Evolutionary conservation across 2,888 invertebrate genomes (phyloP).

Genomic region (Drosophila vallismaia): DNA sequence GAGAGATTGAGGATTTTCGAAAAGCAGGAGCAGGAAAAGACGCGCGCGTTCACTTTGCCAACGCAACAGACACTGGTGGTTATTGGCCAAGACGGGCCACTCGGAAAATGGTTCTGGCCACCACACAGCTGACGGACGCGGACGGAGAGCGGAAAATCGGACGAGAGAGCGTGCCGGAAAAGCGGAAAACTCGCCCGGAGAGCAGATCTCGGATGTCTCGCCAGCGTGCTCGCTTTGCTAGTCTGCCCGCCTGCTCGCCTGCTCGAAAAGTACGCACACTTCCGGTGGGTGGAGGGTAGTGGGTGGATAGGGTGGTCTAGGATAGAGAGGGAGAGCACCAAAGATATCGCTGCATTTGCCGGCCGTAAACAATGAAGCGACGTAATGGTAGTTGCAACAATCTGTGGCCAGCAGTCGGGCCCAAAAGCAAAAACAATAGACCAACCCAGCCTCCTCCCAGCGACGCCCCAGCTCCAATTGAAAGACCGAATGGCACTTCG

Average conservation of each 20-base stretch:
- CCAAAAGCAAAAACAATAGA: constrained; percentile 37
- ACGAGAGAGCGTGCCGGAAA: not conserved
- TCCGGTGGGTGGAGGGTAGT: constrained; percentile 33
- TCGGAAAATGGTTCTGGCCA: constrained; percentile 33
- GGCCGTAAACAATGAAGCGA: constrained; percentile 68
- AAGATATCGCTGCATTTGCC: constrained; percentile 40
- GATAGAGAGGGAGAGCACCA: not conserved
- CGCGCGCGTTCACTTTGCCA: constrained; percentile 80
- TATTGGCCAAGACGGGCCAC: constrained; percentile 29
- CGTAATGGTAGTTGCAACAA: constrained; percentile 54
- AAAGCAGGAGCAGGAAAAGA: constrained; percentile 55
- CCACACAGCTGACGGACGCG: constrained; percentile 20
- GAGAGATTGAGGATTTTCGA: constrained; percentile 39
- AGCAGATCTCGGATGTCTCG: constrained; percentile 34
- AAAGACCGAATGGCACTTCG: not conserved
- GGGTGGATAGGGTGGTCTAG: constrained; percentile 5
- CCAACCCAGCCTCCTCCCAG: constrained; percentile 1
- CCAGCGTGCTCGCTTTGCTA: not conserved
- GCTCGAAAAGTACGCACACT: constrained; percentile 39
- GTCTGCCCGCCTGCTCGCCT: too few species aligned
- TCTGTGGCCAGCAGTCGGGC: constrained; percentile 39
- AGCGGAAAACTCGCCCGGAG: constrained; percentile 6
- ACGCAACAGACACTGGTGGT: constrained; percentile 79
- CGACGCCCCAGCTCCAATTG: not conserved
- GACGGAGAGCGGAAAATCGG: not conserved